Conservation (phyloP, 2,888 invertebrate species). For the Drosophila cracens region DNA sequence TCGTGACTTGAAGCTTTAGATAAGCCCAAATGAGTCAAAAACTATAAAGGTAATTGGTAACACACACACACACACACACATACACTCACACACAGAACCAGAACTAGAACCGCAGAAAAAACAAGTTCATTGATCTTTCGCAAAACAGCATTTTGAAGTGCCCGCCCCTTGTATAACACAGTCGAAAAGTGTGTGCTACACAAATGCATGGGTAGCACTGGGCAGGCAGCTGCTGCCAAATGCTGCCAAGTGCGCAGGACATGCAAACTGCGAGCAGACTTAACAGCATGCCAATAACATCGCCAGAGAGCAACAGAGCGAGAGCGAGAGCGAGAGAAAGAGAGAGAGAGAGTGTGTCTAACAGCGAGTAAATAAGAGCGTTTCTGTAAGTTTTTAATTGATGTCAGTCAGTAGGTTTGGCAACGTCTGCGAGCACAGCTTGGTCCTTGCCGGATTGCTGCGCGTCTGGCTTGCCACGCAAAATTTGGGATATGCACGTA, state of each 20-base stretch:
- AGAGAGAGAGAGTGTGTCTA: not conserved
- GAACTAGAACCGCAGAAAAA: slow-evolving; percentile 6
- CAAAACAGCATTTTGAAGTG: slow-evolving; percentile 19
- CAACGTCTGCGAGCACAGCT: slow-evolving; percentile 16
- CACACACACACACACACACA: slow-evolving; percentile 10
- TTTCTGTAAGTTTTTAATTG: slow-evolving; percentile 8
- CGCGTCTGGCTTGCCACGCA: slow-evolving; percentile 26
- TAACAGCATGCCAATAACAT: slow-evolving; percentile 7
- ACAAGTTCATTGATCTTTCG: slow-evolving; percentile 58
- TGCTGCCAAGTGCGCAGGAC: slow-evolving; percentile 50
- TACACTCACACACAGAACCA: not conserved
- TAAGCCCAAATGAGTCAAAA: slow-evolving; percentile 48
- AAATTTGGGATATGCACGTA: slow-evolving; percentile 16
- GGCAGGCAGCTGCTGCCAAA: slow-evolving; percentile 52
- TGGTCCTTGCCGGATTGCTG: slow-evolving; percentile 13
- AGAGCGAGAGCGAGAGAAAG: not conserved
- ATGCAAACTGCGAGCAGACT: slow-evolving; percentile 24
- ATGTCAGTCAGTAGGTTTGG: slow-evolving; percentile 52
- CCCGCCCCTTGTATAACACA: slow-evolving; percentile 18
- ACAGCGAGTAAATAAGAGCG: not conserved
- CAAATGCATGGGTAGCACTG: slow-evolving; percentile 49
- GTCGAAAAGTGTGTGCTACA: slow-evolving; percentile 61
- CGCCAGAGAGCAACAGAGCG: not conserved
- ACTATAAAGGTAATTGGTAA: slow-evolving; percentile 47
- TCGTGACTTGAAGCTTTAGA: slow-evolving; percentile 82